phyloP scores from a whole-genome alignment of 1,140 invertebrate genomes.

The Alviniconcha marisindica region DNA sequence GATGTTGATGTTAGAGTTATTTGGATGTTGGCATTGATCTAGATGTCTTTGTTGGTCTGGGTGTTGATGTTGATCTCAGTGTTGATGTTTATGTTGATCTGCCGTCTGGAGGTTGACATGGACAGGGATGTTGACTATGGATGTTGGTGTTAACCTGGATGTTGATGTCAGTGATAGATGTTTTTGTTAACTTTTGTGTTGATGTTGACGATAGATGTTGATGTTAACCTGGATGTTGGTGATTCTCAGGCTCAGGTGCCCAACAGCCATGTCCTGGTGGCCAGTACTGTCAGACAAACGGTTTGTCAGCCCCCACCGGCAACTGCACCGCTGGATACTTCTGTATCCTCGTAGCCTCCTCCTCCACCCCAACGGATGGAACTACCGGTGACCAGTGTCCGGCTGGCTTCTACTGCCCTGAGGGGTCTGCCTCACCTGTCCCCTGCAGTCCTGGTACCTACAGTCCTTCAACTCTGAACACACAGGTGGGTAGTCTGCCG shows the following conservation, averaged over 20 bases:
- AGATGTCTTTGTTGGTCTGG: too few species aligned
- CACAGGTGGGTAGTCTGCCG: slow-evolving; percentile 29
- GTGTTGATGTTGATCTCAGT: too few species aligned
- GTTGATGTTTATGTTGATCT: too few species aligned
- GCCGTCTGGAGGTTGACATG: too few species aligned
- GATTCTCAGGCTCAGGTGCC: not conserved
- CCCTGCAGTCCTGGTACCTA: slow-evolving; percentile 70
- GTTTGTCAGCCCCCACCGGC: slow-evolving; percentile 61
- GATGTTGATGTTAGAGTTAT: not conserved
- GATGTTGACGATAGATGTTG: too few species aligned
- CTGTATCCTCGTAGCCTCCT: slow-evolving; percentile 57
- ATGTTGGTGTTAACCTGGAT: too few species aligned
- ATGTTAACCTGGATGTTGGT: too few species aligned
- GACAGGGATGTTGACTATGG: too few species aligned
- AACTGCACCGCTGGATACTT: slow-evolving; percentile 70
- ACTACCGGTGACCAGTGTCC: slow-evolving; percentile 67
- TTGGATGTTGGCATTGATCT: too few species aligned
- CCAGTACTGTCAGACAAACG: slow-evolving; percentile 67
- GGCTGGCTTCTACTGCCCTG: slow-evolving; percentile 63
- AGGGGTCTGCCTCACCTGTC: slow-evolving; percentile 58
- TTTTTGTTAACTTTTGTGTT: too few species aligned
- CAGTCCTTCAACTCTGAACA: slow-evolving; percentile 62
- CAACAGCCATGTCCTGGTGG: slow-evolving; percentile 63
- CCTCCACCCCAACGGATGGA: slow-evolving; percentile 62
- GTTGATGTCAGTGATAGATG: too few species aligned